Evolutionary conservation across 2,888 invertebrate species (phyloP), one percentile per base, ranked within the genome.

Genomic region (Sinelater perroti): DNA sequence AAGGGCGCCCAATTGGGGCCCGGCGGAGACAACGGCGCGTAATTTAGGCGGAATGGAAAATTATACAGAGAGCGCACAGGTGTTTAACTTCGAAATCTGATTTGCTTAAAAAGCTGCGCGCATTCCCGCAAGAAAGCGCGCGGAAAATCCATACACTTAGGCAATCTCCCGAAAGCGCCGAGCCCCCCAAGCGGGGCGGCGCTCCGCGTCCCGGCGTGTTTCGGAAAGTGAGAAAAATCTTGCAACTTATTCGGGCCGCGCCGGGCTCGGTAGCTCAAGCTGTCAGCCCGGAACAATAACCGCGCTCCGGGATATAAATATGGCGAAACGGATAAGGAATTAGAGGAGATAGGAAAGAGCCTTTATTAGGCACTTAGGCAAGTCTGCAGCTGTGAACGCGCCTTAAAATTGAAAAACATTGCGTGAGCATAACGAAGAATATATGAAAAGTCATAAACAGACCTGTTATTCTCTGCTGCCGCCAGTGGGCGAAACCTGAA

Each of bases 391-490:
- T 74, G 73, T 66, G 68, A 64, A 68, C 68, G 61, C 64, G 58
- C 67, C 64, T 67, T 67, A 67, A 75, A 76, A 76, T 76, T 75
- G 75, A 75, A 74, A 76, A 74, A 74, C 73, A 76, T 75, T 73
- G 73, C 73, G 67, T 68, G 68, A 67, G 64, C 67, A 63, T 67
- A 65, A 67, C 62, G 65, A 67, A 66, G 63, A 65, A 68, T 69
- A 71, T 71, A 71, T 68, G 69, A 72, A 71, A 71, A 71, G 70
- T 72, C 71, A 70, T 72, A 72, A 72, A 72, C 67, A 68, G 67
- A 66, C 65, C 63, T 62, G 65, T 63, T 58, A 52, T 58, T 40
- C 57, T 54, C 54, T 66, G 50, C 18, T 53, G 62, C 65, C 67
- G 69, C 66, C 70, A 66, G 68, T 70, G 65, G 67, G 68, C 65